Percentiles rank a stretch among this genome's conserved stretches.
These are phyloP conservation scores for Lepilemur septentrionalis DNA, from an alignment of 2,797 vertebrate species.

Conservation along the genomic window DNA sequence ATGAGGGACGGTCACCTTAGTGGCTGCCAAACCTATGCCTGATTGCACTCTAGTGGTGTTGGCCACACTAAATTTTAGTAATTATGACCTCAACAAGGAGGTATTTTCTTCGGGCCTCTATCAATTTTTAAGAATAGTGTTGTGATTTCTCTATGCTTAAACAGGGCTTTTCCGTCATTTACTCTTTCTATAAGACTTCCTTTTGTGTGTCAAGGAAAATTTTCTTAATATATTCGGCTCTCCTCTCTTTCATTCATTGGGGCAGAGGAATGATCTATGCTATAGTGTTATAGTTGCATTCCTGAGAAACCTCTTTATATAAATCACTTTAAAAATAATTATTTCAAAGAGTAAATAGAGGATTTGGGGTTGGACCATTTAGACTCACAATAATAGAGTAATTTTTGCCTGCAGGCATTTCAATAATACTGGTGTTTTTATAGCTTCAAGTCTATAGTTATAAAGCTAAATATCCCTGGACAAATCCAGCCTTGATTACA, in stretches of 20 bases:
- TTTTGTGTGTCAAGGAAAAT: slow-evolving; percentile 7
- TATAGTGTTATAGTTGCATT: slow-evolving; percentile 11
- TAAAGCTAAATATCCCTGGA: slow-evolving; percentile 53
- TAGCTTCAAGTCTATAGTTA: slow-evolving; percentile 59
- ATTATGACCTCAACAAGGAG: background rate
- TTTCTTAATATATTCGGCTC: background rate
- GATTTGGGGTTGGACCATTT: slow-evolving; percentile 17
- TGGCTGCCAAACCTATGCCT: background rate
- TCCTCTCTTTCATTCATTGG: background rate
- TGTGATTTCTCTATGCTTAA: background rate
- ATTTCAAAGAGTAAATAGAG: slow-evolving; percentile 57
- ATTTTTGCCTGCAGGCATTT: slow-evolving; percentile 63
- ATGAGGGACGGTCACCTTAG: background rate
- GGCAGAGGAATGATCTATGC: background rate
- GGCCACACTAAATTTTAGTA: background rate
- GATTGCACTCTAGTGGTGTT: background rate
- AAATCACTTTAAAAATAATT: slow-evolving; percentile 62
- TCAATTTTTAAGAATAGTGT: slow-evolving; percentile 19
- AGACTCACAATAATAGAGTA: slow-evolving; percentile 41
- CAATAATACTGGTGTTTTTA: slow-evolving; percentile 64
- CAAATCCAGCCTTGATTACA: slow-evolving; percentile 64
- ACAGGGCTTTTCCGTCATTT: background rate
- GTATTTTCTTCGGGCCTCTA: background rate
- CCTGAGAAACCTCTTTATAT: background rate
- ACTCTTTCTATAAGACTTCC: background rate